Evolutionary conservation across 2,797 vertebrate genomes (phyloP), one percentile per base, ranked within the genome.

Genomic region (Gymnocypris eckloni): DNA sequence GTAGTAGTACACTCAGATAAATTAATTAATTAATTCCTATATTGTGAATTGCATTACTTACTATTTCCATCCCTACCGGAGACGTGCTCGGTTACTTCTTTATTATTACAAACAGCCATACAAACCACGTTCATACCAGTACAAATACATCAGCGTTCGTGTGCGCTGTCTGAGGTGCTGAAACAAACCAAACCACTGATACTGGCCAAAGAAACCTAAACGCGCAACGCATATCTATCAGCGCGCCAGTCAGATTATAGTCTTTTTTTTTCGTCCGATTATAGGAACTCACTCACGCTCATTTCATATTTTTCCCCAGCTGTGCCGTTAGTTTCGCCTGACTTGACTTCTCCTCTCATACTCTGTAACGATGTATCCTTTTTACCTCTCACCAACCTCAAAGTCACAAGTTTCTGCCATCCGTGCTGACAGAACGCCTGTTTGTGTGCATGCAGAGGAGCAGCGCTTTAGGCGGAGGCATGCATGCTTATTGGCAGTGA

Each of bases 101-200:
- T 77, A 37, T 22, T 54, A 1, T 37, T 39, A 7, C 18, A 15
- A n/a, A 48, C 18, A 39, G 41, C 16, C 11, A 56, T 4, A 4
- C 10, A n/a, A 59, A 59, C 15, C 28, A 54, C 9, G 22, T 4
- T 16, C 11, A 71, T 13, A 6, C 20, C 70, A 45, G 18, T 22
- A 69, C 12, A 15, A 15, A 64, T 11, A 22, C 20, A 15, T 25
- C 4, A 4, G 79, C 61, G 50, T 25, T 48, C 25, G 2, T 28
- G 13, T 13, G 4, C 70, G 70, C 86, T 86, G 61, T 77, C 86
- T 84, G 4, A 50, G 76, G 83, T 87, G 11, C 83, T 87, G 86
- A 87, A 79, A 28, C 64, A 33, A 39, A 9, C 33, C 64, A 16
- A n/a, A 15, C 20, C 22, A 6, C 66, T 77, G 16, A 54, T 20